A percentile compares a stretch with the other conserved stretches of the same genome.
Evolutionary conservation across 2,113 vertebrate species (phyloP).

Genomic region (Siniperca knerii): DNA sequence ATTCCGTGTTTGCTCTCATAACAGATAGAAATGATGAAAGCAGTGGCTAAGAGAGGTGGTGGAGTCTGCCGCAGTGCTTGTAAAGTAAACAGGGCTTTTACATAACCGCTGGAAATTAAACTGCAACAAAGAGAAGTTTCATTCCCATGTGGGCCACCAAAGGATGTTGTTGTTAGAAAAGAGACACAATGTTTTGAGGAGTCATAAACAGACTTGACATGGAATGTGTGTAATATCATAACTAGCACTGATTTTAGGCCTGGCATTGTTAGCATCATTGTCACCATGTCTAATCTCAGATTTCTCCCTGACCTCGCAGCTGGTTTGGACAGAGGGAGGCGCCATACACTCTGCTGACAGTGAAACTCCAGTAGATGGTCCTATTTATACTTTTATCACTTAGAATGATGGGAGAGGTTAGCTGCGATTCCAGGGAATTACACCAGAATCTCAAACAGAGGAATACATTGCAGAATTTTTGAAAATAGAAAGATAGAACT

Average conservation of each 20-base stretch:
- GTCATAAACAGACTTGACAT: slow-evolving; percentile 26
- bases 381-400: background rate
- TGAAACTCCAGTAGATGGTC: background rate
- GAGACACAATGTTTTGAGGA: slow-evolving; percentile 32
- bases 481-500: background rate
- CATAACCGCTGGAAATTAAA: slow-evolving; percentile 34
- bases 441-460: background rate
- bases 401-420: slow-evolving; percentile 1
- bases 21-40: slow-evolving; percentile 49
- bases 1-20: slow-evolving; percentile 10
- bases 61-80: slow-evolving; percentile 30
- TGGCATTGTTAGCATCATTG: slow-evolving; percentile 12
- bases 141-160: background rate
- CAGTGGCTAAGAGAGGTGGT: slow-evolving; percentile 4
- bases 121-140: slow-evolving; percentile 17
- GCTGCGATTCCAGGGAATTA: too few species aligned
- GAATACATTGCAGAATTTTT: background rate
- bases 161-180: slow-evolving; percentile 25
- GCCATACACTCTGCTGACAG: slow-evolving; percentile 25
- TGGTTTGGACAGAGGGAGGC: slow-evolving; percentile 62
- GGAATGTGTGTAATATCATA: slow-evolving; percentile 17
- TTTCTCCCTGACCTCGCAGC: background rate
- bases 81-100: slow-evolving; percentile 49
- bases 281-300: slow-evolving; percentile 23
- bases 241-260: slow-evolving; percentile 12